Conservation (phyloP, 2,113 vertebrate species). For the Coptodon bakossiorum region DNA sequence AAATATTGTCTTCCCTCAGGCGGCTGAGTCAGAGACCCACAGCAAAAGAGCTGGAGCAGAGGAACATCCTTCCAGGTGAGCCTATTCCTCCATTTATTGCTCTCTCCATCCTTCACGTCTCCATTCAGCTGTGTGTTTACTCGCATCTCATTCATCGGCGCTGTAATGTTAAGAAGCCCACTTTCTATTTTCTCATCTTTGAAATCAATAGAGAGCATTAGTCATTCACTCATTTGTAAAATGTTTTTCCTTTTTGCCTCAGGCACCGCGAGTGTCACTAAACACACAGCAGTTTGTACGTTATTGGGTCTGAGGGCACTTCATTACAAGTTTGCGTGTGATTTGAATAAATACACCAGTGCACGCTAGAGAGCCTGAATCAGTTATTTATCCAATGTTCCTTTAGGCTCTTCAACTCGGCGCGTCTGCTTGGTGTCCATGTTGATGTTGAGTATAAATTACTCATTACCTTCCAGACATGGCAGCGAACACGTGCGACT, state of each 20-base stretch:
- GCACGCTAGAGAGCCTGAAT: background rate
- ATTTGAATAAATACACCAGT: background rate
- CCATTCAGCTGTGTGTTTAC: background rate
- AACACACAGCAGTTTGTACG: background rate
- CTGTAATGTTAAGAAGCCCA: background rate
- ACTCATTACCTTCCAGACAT: background rate
- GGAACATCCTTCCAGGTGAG: slow-evolving; percentile 93
- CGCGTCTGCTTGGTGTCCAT: background rate
- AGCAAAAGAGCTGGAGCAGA: slow-evolving; percentile 88
- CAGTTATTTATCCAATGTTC: background rate
- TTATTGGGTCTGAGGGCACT: background rate
- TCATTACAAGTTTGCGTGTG: background rate
- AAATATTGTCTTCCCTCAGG: slow-evolving; percentile 60
- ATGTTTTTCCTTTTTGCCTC: background rate
- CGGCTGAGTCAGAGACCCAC: slow-evolving; percentile 91
- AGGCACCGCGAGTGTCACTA: background rate
- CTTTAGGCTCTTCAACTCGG: background rate
- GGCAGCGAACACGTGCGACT: background rate
- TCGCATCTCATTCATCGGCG: background rate
- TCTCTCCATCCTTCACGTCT: background rate
- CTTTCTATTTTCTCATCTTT: background rate
- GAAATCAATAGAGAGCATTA: background rate
- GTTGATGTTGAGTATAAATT: background rate
- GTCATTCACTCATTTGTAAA: background rate
- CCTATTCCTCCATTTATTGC: background rate